A percentile compares a stretch with the other conserved stretches of the same genome.
phyloP scores from a whole-genome alignment of 2,797 vertebrate genomes.

The Acanthiza pusilla region DNA sequence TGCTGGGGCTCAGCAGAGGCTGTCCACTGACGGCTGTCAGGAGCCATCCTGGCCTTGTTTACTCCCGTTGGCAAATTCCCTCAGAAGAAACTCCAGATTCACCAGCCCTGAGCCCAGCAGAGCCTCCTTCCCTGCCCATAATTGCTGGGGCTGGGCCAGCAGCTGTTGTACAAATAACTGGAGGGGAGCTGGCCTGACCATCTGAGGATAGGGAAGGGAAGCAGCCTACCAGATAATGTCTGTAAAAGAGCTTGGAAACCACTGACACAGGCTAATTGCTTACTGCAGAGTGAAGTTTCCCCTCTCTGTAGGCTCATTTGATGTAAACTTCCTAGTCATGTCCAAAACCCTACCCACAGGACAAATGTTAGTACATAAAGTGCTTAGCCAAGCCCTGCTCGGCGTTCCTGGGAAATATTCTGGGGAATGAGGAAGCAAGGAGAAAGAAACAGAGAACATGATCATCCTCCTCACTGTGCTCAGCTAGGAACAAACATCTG shows the following conservation, averaged over 20 bases:
- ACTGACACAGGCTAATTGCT: neutral
- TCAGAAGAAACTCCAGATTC: neutral
- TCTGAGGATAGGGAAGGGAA: neutral
- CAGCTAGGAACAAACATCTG: constrained; percentile 6
- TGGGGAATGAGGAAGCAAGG: neutral
- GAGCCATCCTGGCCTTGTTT: neutral
- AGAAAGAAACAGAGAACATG: neutral
- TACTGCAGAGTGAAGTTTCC: neutral
- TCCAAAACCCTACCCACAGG: constrained; percentile 5
- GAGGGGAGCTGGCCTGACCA: neutral
- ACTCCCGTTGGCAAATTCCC: neutral
- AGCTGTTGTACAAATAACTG: neutral
- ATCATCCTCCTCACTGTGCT: neutral
- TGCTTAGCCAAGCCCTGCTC: neutral
- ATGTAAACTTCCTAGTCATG: neutral
- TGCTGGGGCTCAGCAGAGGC: neutral
- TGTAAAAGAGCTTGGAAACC: constrained; percentile 13
- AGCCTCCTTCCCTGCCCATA: neutral
- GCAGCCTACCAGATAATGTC: constrained; percentile 12
- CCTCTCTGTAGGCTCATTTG: neutral
- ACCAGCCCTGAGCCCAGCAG: neutral
- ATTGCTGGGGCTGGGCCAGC: neutral
- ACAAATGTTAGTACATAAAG: neutral
- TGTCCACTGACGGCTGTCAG: neutral
- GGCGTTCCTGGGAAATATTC: neutral